Evolutionary conservation across 2,113 vertebrate species (phyloP).

Genomic region (Rhinoptilus africanus): DNA sequence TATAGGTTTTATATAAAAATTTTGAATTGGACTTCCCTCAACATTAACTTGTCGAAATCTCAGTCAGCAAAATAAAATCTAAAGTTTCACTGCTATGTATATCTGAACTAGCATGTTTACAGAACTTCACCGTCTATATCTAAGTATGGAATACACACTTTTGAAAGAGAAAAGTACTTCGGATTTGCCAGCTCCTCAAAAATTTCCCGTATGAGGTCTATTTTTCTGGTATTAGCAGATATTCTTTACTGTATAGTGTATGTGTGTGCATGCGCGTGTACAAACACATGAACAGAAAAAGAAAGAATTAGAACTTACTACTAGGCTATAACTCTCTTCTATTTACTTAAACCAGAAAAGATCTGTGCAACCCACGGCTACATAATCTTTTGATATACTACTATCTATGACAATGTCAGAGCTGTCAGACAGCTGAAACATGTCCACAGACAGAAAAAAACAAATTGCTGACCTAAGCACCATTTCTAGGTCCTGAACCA

Average conservation of each 20-base stretch:
- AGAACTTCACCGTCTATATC: background rate
- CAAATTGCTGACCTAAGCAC: constrained; percentile 26
- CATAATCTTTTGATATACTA: background rate
- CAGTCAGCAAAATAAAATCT: background rate
- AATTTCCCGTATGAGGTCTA: background rate
- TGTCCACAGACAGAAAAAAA: background rate
- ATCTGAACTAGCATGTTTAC: background rate
- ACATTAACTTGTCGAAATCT: background rate
- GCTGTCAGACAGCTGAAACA: constrained; percentile 1
- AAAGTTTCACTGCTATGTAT: background rate
- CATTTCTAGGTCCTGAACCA: background rate
- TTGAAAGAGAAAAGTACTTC: background rate
- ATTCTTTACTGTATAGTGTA: background rate
- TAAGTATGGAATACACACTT: background rate
- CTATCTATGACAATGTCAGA: background rate
- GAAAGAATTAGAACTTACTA: background rate
- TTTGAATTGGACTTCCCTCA: background rate
- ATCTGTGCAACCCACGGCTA: background rate
- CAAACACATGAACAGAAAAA: background rate
- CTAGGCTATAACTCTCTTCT: background rate
- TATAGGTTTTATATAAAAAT: background rate
- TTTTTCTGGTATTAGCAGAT: background rate
- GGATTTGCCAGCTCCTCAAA: background rate
- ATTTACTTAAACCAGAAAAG: background rate
- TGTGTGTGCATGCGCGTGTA: fast-evolving